Evolutionary conservation across 1,140 invertebrate genomes (phyloP).

Genomic region (Dinoponera quadriceps): DNA sequence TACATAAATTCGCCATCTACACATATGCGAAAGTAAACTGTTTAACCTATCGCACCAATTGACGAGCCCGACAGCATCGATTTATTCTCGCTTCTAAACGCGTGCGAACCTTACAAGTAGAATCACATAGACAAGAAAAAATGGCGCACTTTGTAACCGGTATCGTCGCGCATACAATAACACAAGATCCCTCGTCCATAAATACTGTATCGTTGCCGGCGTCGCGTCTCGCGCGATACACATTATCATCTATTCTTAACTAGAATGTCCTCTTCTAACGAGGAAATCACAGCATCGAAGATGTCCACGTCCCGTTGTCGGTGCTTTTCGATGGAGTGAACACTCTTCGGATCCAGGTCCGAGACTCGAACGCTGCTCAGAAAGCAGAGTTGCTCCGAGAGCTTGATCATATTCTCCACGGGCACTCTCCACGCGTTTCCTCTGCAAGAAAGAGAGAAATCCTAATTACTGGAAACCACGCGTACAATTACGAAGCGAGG

Average conservation of each 20-base stretch:
- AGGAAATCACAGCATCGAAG: constrained; percentile 77
- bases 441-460: constrained; percentile 74
- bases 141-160: background rate
- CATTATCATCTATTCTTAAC: constrained; percentile 36
- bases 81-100: background rate
- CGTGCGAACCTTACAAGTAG: background rate
- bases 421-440: constrained; percentile 38
- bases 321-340: constrained; percentile 86
- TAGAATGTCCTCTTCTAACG: constrained; percentile 59
- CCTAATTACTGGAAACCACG: constrained; percentile 7
- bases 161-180: too few relatives aligned
- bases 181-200: constrained; percentile 3
- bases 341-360: constrained; percentile 86
- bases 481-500: constrained; percentile 29
- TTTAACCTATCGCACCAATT: constrained; percentile 8
- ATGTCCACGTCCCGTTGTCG: constrained; percentile 83
- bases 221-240: constrained; percentile 6
- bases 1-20: background rate
- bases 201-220: background rate
- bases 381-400: constrained; percentile 81
- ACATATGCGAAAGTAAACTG: constrained; percentile 5
- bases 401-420: constrained; percentile 74
- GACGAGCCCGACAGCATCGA: background rate
- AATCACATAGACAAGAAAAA: background rate
- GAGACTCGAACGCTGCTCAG: constrained; percentile 84